Percentiles rank a stretch among this genome's conserved stretches.
Evolutionary conservation across 2,113 vertebrate genomes (phyloP).

Genomic region (Micronycteris hirsuta): DNA sequence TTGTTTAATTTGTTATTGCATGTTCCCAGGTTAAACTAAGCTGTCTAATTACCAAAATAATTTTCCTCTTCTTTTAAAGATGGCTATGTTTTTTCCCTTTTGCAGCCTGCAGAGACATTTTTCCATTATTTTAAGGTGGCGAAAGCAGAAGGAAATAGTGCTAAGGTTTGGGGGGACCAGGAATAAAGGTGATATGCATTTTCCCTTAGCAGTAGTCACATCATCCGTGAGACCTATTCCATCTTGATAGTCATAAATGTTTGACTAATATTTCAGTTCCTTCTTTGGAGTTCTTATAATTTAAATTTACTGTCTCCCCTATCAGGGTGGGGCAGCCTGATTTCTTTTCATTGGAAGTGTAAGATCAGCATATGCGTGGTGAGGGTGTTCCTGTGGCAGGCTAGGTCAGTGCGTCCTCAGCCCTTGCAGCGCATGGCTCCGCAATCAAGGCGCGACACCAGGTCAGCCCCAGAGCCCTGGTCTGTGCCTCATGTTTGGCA

Average conservation of each 20-base stretch:
- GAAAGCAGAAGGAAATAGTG: background rate
- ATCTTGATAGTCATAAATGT: background rate
- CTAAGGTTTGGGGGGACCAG: background rate
- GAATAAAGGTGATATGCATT: background rate
- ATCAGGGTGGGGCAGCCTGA: background rate
- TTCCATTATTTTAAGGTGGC: background rate
- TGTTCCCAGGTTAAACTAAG: slow-evolving; percentile 40
- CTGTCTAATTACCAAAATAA: slow-evolving; percentile 52
- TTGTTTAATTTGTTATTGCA: slow-evolving; percentile 41
- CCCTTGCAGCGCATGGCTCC: background rate
- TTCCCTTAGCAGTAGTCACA: background rate
- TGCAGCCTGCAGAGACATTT: background rate
- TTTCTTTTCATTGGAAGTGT: background rate
- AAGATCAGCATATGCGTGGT: background rate
- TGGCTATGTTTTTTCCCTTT: slow-evolving; percentile 29
- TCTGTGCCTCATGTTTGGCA: background rate
- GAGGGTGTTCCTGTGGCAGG: background rate
- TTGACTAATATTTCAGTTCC: slow-evolving; percentile 9
- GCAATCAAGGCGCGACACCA: background rate
- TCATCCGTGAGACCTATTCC: background rate
- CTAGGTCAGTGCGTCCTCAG: background rate
- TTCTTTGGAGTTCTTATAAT: background rate
- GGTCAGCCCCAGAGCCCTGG: background rate
- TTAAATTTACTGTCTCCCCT: background rate
- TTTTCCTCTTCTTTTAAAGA: background rate